These are phyloP conservation scores for Clarias platycephalus DNA, from an alignment of 2,797 vertebrate genomes.

Conservation along the genomic window DNA sequence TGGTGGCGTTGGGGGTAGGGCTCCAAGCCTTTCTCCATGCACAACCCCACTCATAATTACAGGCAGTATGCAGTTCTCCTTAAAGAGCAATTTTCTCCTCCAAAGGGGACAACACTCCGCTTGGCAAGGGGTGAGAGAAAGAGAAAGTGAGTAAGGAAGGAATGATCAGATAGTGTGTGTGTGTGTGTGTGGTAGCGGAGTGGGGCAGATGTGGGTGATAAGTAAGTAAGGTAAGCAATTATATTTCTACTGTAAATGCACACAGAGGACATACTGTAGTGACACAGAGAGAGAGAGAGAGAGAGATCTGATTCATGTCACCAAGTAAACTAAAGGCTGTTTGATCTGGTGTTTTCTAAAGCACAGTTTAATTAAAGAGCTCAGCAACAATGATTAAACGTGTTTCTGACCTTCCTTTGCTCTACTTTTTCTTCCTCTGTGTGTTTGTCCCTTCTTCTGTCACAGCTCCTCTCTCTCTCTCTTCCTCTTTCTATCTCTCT, in stretches of 20 bases:
- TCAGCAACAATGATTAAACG: slow-evolving; percentile 62
- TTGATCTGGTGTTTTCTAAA: slow-evolving; percentile 67
- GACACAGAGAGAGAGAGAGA: slow-evolving; percentile 39
- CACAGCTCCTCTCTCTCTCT: slow-evolving; percentile 33
- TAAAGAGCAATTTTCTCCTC: slow-evolving; percentile 68
- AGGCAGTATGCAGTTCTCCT: slow-evolving; percentile 74
- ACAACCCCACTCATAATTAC: slow-evolving; percentile 77
- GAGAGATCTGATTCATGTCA: slow-evolving; percentile 27
- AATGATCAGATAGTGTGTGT: slow-evolving; percentile 48
- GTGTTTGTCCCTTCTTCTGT: slow-evolving; percentile 35
- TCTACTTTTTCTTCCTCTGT: slow-evolving; percentile 36
- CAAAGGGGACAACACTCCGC: slow-evolving; percentile 63
- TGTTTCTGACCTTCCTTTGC: slow-evolving; percentile 33
- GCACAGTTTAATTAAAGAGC: slow-evolving; percentile 68
- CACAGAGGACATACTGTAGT: slow-evolving; percentile 47
- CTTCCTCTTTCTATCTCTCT: slow-evolving; percentile 16
- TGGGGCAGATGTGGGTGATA: slow-evolving; percentile 52
- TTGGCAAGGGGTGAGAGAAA: slow-evolving; percentile 58
- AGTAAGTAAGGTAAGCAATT: slow-evolving; percentile 50
- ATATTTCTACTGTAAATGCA: slow-evolving; percentile 46
- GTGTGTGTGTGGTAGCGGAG: slow-evolving; percentile 5
- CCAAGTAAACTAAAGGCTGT: slow-evolving; percentile 55
- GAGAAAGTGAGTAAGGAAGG: slow-evolving; percentile 59
- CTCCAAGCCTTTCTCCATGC: slow-evolving; percentile 63
- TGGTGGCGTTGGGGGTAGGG: slow-evolving; percentile 69